Percentiles rank a stretch among this genome's conserved stretches.
Conservation (phyloP, 2,797 vertebrate genomes). For the Amblyraja radiata region DNA sequence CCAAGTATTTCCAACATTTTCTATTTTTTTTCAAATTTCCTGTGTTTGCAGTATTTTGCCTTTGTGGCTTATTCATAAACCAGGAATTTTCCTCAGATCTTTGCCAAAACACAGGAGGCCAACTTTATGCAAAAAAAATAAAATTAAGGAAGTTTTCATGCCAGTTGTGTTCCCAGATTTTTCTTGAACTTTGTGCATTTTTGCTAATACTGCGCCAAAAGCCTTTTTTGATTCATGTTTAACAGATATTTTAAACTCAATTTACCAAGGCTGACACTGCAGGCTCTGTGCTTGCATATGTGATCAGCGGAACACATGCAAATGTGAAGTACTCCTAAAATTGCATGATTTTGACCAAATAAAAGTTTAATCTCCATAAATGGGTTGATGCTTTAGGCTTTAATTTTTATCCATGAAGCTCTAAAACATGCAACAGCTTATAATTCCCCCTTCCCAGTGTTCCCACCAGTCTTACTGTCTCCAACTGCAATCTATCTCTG, state of each 20-base stretch:
- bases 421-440: background rate
- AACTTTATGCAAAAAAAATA: background rate
- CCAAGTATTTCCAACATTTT: no score
- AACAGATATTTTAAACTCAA: no score
- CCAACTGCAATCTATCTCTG: no score
- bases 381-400: background rate
- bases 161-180: background rate
- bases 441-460: no score
- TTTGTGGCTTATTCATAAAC: background rate
- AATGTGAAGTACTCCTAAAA: no score
- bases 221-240: background rate
- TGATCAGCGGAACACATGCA: background rate
- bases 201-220: background rate
- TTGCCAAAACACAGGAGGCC: background rate
- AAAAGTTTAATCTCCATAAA: background rate
- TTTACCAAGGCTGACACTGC: background rate
- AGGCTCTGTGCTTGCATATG: background rate
- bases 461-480: no score
- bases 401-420: background rate
- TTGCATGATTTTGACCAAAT: background rate
- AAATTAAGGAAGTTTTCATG: background rate
- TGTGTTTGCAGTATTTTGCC: no score
- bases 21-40: no score
- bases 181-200: background rate
- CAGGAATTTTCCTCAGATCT: background rate